Evolutionary conservation across 2,113 vertebrate species (phyloP), one percentile per base, ranked within the genome.

Genomic region (Istiophorus platypterus): DNA sequence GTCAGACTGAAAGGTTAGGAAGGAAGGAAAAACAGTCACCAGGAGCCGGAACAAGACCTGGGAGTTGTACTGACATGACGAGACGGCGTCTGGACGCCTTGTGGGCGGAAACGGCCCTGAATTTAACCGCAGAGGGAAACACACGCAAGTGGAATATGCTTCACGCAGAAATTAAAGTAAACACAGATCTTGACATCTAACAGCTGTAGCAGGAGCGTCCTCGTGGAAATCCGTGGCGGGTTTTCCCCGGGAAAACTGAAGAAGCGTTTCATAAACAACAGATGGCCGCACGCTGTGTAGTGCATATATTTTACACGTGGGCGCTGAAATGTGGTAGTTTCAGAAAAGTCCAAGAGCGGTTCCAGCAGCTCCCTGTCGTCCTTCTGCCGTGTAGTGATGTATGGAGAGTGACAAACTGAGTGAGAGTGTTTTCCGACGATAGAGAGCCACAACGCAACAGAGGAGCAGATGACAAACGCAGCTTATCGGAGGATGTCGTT

Each of bases 1-100:
- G 90, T 91, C 89, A 90, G 82, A 82, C 71, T 59, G 62, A 91
- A 91, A 91, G 90, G 86, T 89, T 80, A 88, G 63, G 34, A 82
- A 26, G 72, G 39, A 62, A 26, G 31, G 82, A 72, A 80, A 82
- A 84, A 71, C 67, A 63, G 86, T 78, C 87, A 80, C 72, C 47
- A 76, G 42, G 78, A 82, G 76, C 56, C 64, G 82, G 85, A 82
- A 85, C 65, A 74, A 67, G 88, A 90, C 59, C 65, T 42, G 68
- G 72, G 75, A 80, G 76, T 67, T 61, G 67, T 84, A 58, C 26
- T 12, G 61, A 76, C 79, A 76, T 27, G 15, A 41, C 76, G 41
- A 76, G 58, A 79, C 31, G 17, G 65, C 1, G 73, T 81, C 54
- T 68, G 71, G 51, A 65, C 42, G 62, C 67, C 64, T 78, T 22